Evolutionary conservation across 2,113 vertebrate species (phyloP).

Genomic region (Phrynosoma platyrhinos): DNA sequence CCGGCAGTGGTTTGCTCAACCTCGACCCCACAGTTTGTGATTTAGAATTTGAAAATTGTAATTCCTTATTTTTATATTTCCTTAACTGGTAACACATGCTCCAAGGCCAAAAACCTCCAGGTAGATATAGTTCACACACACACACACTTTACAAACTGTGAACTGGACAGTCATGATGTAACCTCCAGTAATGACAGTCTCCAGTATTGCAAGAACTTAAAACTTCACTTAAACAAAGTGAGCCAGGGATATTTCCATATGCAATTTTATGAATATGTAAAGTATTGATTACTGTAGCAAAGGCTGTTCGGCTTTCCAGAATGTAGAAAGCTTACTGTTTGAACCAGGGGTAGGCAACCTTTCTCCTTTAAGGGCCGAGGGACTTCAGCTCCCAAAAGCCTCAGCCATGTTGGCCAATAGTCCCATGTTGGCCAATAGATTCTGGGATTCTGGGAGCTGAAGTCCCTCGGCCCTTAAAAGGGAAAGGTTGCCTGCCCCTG

Average conservation of each 20-base stretch:
- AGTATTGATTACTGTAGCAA: background rate
- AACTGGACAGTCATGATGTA: background rate
- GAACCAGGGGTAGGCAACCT: too few relatives aligned
- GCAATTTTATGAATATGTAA: background rate
- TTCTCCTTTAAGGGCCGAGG: too few relatives aligned
- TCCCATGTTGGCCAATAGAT: too few relatives aligned
- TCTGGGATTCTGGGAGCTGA: too few relatives aligned
- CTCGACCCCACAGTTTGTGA: background rate
- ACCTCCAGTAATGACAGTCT: background rate
- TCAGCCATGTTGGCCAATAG: too few relatives aligned
- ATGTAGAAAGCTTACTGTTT: too few relatives aligned
- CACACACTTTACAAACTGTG: background rate
- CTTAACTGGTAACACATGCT: constrained; percentile 10
- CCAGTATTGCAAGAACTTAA: too few relatives aligned
- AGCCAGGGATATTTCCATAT: background rate
- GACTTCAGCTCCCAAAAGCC: too few relatives aligned
- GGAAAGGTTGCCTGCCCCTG: too few relatives aligned
- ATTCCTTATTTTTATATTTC: constrained; percentile 5
- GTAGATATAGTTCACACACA: background rate
- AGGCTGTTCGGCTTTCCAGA: background rate
- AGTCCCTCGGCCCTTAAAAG: too few relatives aligned
- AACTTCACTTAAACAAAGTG: too few relatives aligned
- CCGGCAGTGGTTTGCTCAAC: background rate
- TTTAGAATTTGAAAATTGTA: constrained; percentile 13
- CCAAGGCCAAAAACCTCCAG: background rate